Conservation (phyloP, 2,888 invertebrate genomes). For the Drosophila pullipes region DNA sequence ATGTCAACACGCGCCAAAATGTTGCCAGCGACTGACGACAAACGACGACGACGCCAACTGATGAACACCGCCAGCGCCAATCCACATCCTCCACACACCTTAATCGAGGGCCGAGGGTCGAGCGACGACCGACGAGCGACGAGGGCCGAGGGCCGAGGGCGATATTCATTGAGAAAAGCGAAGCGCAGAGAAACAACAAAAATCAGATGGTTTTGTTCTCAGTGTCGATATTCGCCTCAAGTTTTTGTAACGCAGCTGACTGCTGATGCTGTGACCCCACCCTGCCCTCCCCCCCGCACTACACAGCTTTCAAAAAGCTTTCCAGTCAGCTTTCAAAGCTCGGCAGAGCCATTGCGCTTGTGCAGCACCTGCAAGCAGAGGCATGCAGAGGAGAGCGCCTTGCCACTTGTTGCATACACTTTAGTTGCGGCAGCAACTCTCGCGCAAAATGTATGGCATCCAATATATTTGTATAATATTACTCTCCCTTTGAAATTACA, state of each 20-base stretch:
- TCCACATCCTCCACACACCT: slow-evolving; percentile 11
- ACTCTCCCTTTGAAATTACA: background rate
- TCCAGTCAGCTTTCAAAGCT: background rate
- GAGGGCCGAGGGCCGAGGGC: background rate
- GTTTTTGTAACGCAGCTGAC: slow-evolving; percentile 55
- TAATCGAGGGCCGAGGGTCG: background rate
- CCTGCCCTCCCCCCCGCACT: background rate
- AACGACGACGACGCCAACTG: slow-evolving; percentile 44
- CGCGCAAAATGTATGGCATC: too few relatives aligned
- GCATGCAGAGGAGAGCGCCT: background rate
- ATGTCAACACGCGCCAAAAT: slow-evolving; percentile 85
- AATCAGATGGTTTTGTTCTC: slow-evolving; percentile 74
- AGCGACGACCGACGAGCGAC: background rate
- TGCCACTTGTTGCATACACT: slow-evolving; percentile 40
- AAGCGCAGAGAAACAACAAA: slow-evolving; percentile 60
- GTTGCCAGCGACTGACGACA: slow-evolving; percentile 84
- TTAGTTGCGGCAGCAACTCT: too few relatives aligned
- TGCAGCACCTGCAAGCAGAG: slow-evolving; percentile 48
- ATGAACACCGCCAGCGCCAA: slow-evolving; percentile 31
- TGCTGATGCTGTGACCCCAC: slow-evolving; percentile 67
- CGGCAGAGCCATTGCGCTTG: slow-evolving; percentile 32
- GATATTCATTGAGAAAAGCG: slow-evolving; percentile 66
- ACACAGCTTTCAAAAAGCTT: slow-evolving; percentile 24
- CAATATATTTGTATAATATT: background rate
- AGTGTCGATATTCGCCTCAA: slow-evolving; percentile 55